Evolutionary conservation across 2,888 invertebrate genomes (phyloP), one percentile per base, ranked within the genome.

Genomic region (Erynnis tages): DNA sequence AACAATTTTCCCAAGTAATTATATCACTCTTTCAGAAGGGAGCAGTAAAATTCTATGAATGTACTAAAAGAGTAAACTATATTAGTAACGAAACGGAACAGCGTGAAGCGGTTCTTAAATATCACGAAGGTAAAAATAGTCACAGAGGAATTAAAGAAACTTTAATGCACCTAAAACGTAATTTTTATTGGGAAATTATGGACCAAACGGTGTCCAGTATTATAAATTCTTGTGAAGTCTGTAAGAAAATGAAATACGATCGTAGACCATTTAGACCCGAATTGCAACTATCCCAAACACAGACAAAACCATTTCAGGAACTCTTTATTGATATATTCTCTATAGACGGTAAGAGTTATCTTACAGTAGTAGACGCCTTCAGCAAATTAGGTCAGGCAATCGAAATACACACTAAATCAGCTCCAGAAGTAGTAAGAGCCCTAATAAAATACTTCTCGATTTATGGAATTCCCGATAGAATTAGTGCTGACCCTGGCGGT

Each of bases 211-310:
- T 61, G 10, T 4, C 55, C 0, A 14, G 29, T 10, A 25, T 59
- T 6, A 64, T 66, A 27, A 66, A 66, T 37, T 7, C 53, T 0
- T 69, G 67, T 21, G 61, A 66, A 16, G 0, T 6, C 1, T 69
- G 65, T 43, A 55, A 56, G 49, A 46, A 16, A 49, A 63, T 54
- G 41, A 58, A 60, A 43, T 58, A 60, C 21, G 58, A 57, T 21
- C 23, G 58, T 5, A 47, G 27, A 21, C 66, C 67, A 0, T 14
- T 1, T 6, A 35, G 11, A 17, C 46, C 25, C 5, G 16, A 17
- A 2, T 35, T 54, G 8, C 47, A 53, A 32, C 8, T 56, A 8
- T 47, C 57, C 0, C 52, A 55, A 47, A 55, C 44, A 2, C 50
- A 57, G n/a, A 44, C 17, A 7, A 7, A 13, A 19, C 44, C 44